phyloP scores from a whole-genome alignment of 2,797 vertebrate species.

The Ambastaia sidthimunki region DNA sequence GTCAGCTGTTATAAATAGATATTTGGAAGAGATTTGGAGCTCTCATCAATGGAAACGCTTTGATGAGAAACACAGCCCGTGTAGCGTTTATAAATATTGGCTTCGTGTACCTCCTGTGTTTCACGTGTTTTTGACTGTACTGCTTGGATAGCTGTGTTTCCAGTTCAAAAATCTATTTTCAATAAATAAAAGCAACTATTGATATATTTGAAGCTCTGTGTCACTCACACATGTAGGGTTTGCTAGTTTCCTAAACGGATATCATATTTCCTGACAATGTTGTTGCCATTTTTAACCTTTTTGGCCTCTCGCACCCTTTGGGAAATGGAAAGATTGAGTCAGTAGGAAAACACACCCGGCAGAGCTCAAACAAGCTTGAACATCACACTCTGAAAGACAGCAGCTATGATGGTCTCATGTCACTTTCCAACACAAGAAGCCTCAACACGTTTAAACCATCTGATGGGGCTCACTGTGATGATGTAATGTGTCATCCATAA shows the following conservation, averaged over 20 bases:
- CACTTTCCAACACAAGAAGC: conserved; percentile 17
- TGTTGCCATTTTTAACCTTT: neutral
- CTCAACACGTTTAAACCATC: conserved; percentile 35
- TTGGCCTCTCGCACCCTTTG: neutral
- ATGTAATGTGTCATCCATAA: conserved; percentile 26
- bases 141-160: neutral
- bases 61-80: neutral
- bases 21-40: neutral
- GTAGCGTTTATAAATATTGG: neutral
- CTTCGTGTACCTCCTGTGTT: neutral
- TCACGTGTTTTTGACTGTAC: neutral
- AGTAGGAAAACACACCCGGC: neutral
- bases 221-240: neutral
- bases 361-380: conserved; percentile 37
- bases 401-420: conserved; percentile 24
- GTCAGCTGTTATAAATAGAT: neutral
- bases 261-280: neutral
- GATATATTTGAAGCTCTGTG: neutral
- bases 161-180: neutral
- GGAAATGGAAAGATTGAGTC: conserved; percentile 34
- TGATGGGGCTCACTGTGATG: conserved; percentile 16
- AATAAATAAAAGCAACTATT: neutral
- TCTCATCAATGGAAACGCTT: neutral
- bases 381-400: conserved; percentile 27
- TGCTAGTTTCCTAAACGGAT: neutral